phyloP scores from a whole-genome alignment of 1,140 invertebrate species.

The Drosophila pandora region DNA sequence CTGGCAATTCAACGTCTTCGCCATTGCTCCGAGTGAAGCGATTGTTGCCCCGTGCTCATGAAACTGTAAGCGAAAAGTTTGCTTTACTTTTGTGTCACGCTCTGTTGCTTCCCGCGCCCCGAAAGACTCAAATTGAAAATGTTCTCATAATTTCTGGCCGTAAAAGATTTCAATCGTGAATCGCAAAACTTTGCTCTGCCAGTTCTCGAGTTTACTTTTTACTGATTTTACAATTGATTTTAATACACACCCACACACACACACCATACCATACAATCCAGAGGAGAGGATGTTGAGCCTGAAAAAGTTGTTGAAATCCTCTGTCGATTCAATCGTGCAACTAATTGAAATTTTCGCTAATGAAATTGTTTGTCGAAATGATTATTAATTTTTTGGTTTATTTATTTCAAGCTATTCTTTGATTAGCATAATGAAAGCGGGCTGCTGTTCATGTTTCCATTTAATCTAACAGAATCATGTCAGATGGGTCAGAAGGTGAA shows the following conservation, averaged over 20 bases:
- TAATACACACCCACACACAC: constrained; percentile 42
- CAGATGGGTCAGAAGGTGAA: constrained; percentile 9
- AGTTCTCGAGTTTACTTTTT: constrained; percentile 64
- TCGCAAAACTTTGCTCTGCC: constrained; percentile 66
- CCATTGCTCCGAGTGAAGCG: constrained; percentile 46
- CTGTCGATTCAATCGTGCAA: constrained; percentile 79
- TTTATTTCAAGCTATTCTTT: constrained; percentile 17
- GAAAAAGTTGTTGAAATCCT: constrained; percentile 72
- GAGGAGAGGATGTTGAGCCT: constrained; percentile 1
- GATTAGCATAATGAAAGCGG: constrained; percentile 39
- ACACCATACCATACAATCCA: not conserved
- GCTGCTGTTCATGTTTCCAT: constrained; percentile 24
- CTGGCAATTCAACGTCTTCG: constrained; percentile 70
- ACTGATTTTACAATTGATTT: constrained; percentile 80
- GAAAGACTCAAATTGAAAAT: constrained; percentile 73
- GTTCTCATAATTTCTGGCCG: constrained; percentile 75
- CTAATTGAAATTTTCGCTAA: constrained; percentile 76
- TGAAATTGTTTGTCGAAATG: constrained; percentile 67
- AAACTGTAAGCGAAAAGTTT: constrained; percentile 79
- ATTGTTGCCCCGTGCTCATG: constrained; percentile 65
- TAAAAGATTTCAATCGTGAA: constrained; percentile 83
- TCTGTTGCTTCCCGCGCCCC: constrained; percentile 56
- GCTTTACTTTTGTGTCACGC: constrained; percentile 81
- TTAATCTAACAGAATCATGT: constrained; percentile 26
- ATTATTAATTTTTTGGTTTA: constrained; percentile 43